phyloP scores from a whole-genome alignment of 2,888 invertebrate species.

The Caenorhabditis sinica region DNA sequence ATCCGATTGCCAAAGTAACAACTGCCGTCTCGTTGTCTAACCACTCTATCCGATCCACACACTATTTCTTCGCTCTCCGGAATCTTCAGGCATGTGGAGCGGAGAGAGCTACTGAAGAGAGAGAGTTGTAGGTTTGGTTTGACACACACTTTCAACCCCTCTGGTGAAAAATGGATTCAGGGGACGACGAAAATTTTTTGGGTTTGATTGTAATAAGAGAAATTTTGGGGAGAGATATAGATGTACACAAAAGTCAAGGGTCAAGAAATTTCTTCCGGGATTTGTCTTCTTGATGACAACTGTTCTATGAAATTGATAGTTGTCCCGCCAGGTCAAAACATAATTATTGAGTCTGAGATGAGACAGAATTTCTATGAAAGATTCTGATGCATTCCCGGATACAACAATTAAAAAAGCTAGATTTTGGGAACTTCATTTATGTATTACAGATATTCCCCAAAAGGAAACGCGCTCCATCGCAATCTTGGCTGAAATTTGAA shows the following conservation, averaged over 20 bases:
- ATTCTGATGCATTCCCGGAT: too few relatives aligned
- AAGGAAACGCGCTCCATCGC: too few relatives aligned
- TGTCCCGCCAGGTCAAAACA: not conserved
- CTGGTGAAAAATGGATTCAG: constrained; percentile 6
- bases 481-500: too few relatives aligned
- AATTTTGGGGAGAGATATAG: not conserved
- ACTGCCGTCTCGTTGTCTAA: constrained; percentile 24
- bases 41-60: constrained; percentile 8
- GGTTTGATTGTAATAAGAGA: constrained; percentile 52
- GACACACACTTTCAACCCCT: not conserved
- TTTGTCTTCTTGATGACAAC: not conserved
- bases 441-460: too few relatives aligned
- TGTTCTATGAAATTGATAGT: constrained; percentile 12
- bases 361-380: too few relatives aligned
- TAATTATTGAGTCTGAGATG: not conserved
- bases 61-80: constrained; percentile 1
- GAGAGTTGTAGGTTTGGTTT: constrained; percentile 15
- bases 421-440: too few relatives aligned
- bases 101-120: too few relatives aligned
- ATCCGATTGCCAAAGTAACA: constrained; percentile 48
- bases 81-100: constrained; percentile 33
- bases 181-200: not conserved
- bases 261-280: constrained; percentile 20
- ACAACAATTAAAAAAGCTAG: too few relatives aligned
- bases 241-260: constrained; percentile 41